Evolutionary conservation across 2,888 invertebrate genomes (phyloP).

Genomic region (Bellardia pandia): DNA sequence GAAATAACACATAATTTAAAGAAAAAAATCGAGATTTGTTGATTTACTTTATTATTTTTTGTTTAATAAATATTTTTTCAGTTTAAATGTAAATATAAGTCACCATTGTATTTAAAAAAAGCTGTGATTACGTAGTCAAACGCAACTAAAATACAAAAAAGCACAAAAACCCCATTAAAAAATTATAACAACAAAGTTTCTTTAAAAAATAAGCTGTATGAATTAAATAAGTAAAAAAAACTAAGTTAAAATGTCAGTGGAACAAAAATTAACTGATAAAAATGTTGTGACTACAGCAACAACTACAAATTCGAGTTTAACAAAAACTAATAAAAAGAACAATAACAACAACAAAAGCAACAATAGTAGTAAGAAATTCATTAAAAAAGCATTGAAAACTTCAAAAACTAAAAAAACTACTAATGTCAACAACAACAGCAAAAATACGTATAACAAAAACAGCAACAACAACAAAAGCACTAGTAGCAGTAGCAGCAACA

Average conservation of each 20-base stretch:
- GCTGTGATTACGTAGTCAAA: constrained; percentile 68
- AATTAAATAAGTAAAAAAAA: constrained; percentile 22
- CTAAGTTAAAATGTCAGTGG: constrained; percentile 63
- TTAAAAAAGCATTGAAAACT: constrained; percentile 56
- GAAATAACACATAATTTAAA: constrained; percentile 26
- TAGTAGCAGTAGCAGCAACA: constrained; percentile 42
- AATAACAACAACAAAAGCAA: constrained; percentile 37
- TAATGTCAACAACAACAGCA: constrained; percentile 54
- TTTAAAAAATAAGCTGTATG: constrained; percentile 21
- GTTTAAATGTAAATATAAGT: constrained; percentile 54
- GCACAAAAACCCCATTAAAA: background rate
- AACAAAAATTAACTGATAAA: constrained; percentile 67
- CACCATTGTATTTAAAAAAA: constrained; percentile 48
- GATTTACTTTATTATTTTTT: constrained; percentile 53
- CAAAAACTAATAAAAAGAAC: constrained; percentile 58
- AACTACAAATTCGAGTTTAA: constrained; percentile 46
- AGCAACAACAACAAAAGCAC: constrained; percentile 1
- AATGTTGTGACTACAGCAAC: constrained; percentile 34
- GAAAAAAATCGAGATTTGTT: constrained; percentile 66
- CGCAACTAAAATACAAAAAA: constrained; percentile 40
- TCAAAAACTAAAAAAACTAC: constrained; percentile 56
- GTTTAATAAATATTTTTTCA: constrained; percentile 47
- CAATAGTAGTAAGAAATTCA: constrained; percentile 50
- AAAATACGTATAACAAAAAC: constrained; percentile 48
- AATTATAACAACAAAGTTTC: background rate